These are phyloP conservation scores for Gorsachius magnificus DNA, from an alignment of 2,797 vertebrate species.

Conservation along the genomic window DNA sequence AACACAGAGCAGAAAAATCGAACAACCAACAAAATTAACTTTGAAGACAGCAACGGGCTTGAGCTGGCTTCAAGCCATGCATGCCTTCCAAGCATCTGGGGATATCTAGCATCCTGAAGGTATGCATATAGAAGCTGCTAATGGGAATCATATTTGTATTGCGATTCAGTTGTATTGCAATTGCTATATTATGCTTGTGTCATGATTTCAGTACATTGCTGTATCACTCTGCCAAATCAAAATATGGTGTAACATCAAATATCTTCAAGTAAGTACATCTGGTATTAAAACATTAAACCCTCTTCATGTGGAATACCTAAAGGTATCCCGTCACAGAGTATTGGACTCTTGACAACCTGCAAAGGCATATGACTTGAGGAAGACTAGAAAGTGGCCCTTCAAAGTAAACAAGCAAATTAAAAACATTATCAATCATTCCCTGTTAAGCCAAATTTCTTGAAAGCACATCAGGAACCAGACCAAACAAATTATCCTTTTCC, in stretches of 20 bases:
- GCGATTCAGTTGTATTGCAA: background rate
- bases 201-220: background rate
- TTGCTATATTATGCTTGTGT: accelerated
- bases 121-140: background rate
- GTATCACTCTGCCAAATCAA: background rate
- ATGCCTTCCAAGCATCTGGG: background rate
- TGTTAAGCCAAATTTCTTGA: background rate
- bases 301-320: background rate
- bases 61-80: background rate
- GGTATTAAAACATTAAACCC: background rate
- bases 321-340: background rate
- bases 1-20: background rate
- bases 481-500: background rate
- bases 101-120: accelerated
- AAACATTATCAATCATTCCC: background rate
- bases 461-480: background rate
- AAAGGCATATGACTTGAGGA: background rate
- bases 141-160: background rate
- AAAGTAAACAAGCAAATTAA: background rate
- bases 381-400: background rate
- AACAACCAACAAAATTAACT: background rate
- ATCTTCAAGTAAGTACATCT: background rate
- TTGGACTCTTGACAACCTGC: background rate
- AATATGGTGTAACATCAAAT: background rate
- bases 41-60: background rate